phyloP scores from a whole-genome alignment of 1,140 invertebrate species.

The Drosophila cardini region DNA sequence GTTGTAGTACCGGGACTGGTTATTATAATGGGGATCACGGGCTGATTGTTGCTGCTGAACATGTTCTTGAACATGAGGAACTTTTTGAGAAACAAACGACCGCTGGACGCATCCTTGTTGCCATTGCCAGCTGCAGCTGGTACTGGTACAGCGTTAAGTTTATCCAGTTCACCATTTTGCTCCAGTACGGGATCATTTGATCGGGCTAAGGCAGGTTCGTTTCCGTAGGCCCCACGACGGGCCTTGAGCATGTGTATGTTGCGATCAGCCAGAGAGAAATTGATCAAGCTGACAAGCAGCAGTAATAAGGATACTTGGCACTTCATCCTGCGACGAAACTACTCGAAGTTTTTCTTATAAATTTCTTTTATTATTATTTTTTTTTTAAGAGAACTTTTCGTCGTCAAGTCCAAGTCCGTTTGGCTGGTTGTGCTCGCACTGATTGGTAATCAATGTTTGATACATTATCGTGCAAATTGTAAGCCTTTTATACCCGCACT shows the following conservation, averaged over 20 bases:
- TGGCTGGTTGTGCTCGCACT: conserved; percentile 50
- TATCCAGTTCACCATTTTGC: conserved; percentile 30
- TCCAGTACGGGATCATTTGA: conserved; percentile 33
- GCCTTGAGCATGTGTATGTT: conserved; percentile 24
- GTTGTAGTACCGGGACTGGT: conserved; percentile 44
- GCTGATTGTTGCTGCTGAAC: conserved; percentile 66
- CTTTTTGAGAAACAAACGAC: conserved; percentile 76
- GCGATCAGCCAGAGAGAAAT: conserved; percentile 27
- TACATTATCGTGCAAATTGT: conserved; percentile 56
- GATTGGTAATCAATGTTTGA: conserved; percentile 81
- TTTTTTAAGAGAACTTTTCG: conserved; percentile 14
- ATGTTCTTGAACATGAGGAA: conserved; percentile 78
- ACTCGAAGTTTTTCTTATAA: conserved; percentile 70
- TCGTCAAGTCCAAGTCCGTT: not conserved
- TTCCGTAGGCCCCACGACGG: conserved; percentile 23
- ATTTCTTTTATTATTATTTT: too few species aligned
- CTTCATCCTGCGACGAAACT: conserved; percentile 56
- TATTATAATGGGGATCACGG: conserved; percentile 74
- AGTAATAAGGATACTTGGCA: conserved; percentile 41
- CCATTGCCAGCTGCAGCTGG: conserved; percentile 3
- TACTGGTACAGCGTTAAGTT: conserved; percentile 13
- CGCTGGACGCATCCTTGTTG: conserved; percentile 71
- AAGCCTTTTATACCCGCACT: conserved; percentile 69
- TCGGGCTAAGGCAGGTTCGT: conserved; percentile 38
- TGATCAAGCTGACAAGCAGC: conserved; percentile 30